These are phyloP conservation scores for Ferdinandea cuprea DNA, from an alignment of 2,888 invertebrate species.

Conservation along the genomic window DNA sequence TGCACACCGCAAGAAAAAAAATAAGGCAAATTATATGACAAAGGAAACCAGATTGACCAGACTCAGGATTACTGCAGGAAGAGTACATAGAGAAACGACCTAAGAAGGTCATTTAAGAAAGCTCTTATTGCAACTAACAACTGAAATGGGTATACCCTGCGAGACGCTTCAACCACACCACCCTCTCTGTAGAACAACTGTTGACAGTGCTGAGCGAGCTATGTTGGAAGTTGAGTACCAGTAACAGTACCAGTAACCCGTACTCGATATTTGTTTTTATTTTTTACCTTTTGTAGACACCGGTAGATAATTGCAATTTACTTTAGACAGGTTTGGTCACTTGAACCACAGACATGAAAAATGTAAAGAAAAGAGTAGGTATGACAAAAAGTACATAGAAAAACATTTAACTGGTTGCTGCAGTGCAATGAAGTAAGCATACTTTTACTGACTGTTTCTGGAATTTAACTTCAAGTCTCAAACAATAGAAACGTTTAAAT, in stretches of 20 bases:
- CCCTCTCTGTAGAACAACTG: constrained; percentile 9
- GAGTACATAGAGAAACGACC: constrained; percentile 63
- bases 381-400: constrained; percentile 19
- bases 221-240: constrained; percentile 15
- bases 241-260: background rate
- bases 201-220: constrained; percentile 13
- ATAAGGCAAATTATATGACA: constrained; percentile 28
- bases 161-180: constrained; percentile 23
- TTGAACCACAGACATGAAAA: constrained; percentile 51
- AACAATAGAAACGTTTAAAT: constrained; percentile 36
- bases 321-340: constrained; percentile 66
- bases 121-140: constrained; percentile 43
- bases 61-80: constrained; percentile 62
- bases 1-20: constrained; percentile 11
- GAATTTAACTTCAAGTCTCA: constrained; percentile 42
- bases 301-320: constrained; percentile 63
- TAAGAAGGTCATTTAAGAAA: constrained; percentile 71
- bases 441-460: constrained; percentile 36
- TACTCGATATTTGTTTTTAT: constrained; percentile 38
- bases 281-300: constrained; percentile 50
- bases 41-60: constrained; percentile 59
- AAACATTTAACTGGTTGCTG: constrained; percentile 51
- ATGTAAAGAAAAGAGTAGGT: constrained; percentile 23
- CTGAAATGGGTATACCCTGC: constrained; percentile 14
- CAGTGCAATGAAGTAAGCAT: constrained; percentile 33